Base-by-base conservation (phyloP, 92 coral and sea anemone species). In the Phenganax stokvisi region DNA sequence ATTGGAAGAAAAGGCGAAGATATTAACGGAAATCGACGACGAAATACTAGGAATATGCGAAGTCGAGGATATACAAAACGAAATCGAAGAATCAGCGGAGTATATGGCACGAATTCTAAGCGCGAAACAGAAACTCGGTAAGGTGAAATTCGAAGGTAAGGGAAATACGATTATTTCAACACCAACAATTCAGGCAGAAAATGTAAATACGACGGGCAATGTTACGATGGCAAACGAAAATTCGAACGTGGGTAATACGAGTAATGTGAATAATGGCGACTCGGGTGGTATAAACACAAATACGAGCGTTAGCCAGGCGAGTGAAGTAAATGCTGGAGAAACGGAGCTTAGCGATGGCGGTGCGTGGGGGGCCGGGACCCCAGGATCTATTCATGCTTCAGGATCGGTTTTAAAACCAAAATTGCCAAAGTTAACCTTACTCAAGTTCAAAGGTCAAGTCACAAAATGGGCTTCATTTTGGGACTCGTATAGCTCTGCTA, bases 11-110 rank as follows among this genome's bases (percentile, higher is more conserved):
- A 73, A 73, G n/a, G 13, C 51, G 31, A 73, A 51, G 54, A 1
- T 73, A 56, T 53, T 51, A 13, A 73, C 16, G 15, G 59, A 56
- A 51, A n/a, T 73, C 44, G 59, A 73, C 61, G 59, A 73, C 16
- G 77, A 3, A 56, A 51, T 73, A 15, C 17, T 73, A 7, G 20
- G 54, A 6, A 13, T 73, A 6, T 73, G 77, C 62, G 59, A 73
- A 27, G 62, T 56, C 12, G 17, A 11, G 16, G 77, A 73, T 2
- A 73, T 73, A 15, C 30, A 73, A 73, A 15, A 3, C 44, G 77
- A 73, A 54, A 73, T 73, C 61, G 77, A 73, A 51, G 77, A 73
- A 29, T 16, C 77, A 29, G 77, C 31, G 31, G 70, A 64, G 10
- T 1, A 20, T 64, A 64, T 12, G 70, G 31, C 11, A 64, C 70